Percentiles rank a stretch among this genome's conserved stretches.
Evolutionary conservation across 2,113 vertebrate genomes (phyloP).

Genomic region (Neodontobutis hainanensis): DNA sequence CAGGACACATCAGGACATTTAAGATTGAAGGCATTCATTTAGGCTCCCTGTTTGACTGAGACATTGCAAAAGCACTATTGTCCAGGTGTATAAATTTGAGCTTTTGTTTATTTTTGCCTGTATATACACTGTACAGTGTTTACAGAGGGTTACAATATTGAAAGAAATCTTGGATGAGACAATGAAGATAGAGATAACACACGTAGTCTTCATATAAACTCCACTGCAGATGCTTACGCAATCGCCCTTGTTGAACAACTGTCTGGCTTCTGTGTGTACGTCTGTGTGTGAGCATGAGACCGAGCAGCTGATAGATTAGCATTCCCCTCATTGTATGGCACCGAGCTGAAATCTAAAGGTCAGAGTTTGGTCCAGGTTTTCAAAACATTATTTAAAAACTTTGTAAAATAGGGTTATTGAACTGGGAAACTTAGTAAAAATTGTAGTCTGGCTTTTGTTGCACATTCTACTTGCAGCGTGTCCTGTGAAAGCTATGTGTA

Average conservation of each 20-base stretch:
- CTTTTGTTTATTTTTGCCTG: neutral
- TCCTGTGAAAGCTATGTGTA: slow-evolving; percentile 37
- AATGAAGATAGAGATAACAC: neutral
- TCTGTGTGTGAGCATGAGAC: slow-evolving; percentile 46
- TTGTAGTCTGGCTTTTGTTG: neutral
- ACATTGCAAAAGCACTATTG: slow-evolving; percentile 1
- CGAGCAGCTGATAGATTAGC: slow-evolving; percentile 64
- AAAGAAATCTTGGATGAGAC: neutral
- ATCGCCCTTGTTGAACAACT: slow-evolving; percentile 30
- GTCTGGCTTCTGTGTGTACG: slow-evolving; percentile 18
- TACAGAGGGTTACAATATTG: neutral
- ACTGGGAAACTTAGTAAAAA: neutral
- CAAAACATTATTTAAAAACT: neutral
- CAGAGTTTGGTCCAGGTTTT: slow-evolving; percentile 4
- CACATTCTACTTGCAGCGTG: slow-evolving; percentile 3
- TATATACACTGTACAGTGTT: too few species aligned
- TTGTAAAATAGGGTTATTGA: too few species aligned
- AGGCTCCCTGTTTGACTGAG: slow-evolving; percentile 1
- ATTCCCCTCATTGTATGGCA: slow-evolving; percentile 34
- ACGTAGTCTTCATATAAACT: slow-evolving; percentile 33
- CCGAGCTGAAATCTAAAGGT: slow-evolving; percentile 35
- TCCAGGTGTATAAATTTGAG: neutral
- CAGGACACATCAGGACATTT: slow-evolving; percentile 13
- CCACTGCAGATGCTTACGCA: slow-evolving; percentile 44
- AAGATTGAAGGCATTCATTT: neutral